Conservation (phyloP, 2,888 invertebrate species). For the Dendrolimus houi region DNA sequence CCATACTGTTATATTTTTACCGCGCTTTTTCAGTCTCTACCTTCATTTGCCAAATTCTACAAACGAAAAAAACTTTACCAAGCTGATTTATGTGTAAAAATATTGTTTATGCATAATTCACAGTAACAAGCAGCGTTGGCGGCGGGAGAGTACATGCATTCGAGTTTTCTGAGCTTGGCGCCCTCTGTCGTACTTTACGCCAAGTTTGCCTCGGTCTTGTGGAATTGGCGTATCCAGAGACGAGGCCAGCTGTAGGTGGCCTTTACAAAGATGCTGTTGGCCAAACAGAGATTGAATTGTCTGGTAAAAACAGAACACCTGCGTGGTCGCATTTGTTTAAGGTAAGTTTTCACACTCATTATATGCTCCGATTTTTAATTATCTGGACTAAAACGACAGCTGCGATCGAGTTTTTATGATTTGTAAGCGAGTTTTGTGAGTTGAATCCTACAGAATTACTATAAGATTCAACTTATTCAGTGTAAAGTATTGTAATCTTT, state of each 20-base stretch:
- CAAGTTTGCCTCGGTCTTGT: constrained; percentile 90
- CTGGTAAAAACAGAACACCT: constrained; percentile 68
- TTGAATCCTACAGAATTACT: no score
- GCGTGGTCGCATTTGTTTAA: constrained; percentile 89
- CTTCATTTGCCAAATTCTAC: no score
- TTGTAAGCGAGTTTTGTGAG: no score
- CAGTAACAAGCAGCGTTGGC: constrained; percentile 10
- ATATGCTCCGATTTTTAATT: no score
- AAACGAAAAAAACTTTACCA: no score
- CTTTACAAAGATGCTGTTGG: constrained; percentile 71
- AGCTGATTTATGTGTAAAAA: no score
- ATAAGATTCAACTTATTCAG: no score
- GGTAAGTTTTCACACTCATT: constrained; percentile 37
- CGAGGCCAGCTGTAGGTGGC: constrained; percentile 78
- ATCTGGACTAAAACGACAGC: no score
- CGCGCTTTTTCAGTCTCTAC: no score
- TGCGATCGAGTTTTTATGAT: no score
- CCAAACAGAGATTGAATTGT: constrained; percentile 19
- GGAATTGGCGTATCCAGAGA: constrained; percentile 90
- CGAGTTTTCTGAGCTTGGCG: constrained; percentile 82
- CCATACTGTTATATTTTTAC: no score
- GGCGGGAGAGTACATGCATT: constrained; percentile 76
- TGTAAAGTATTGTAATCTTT: no score
- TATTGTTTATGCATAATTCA: constrained; percentile 16
- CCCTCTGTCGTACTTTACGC: constrained; percentile 83